Percentiles rank a stretch among this genome's conserved stretches.
Conservation (phyloP, 2,888 invertebrate species). For the Trypoxylon attenuatum region DNA sequence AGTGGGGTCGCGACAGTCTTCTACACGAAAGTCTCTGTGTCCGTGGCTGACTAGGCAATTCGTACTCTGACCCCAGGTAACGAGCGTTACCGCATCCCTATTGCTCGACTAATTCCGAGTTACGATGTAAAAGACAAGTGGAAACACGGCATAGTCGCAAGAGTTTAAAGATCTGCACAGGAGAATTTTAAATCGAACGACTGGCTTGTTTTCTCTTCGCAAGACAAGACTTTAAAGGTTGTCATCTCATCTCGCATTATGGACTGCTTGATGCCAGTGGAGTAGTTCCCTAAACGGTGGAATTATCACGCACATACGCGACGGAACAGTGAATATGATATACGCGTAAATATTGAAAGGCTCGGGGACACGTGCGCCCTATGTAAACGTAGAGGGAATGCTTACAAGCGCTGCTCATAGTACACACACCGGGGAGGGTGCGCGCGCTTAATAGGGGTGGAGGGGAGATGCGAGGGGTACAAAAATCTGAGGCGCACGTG, state of each 20-base stretch:
- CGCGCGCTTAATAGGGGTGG: slow-evolving; percentile 30
- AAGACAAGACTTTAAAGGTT: no score
- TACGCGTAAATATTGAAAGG: slow-evolving; percentile 39
- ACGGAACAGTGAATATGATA: slow-evolving; percentile 5
- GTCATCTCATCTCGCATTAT: no score
- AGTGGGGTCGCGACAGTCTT: slow-evolving; percentile 19
- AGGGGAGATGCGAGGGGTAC: neutral
- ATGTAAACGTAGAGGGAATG: slow-evolving; percentile 36
- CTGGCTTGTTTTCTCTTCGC: no score
- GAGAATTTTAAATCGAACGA: no score
- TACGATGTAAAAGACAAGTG: no score
- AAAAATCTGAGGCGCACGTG: slow-evolving; percentile 44
- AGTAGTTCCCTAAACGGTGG: slow-evolving; percentile 13
- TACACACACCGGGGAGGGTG: slow-evolving; percentile 7
- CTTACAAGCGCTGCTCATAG: slow-evolving; percentile 28
- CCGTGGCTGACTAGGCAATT: slow-evolving; percentile 36
- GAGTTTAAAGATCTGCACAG: no score
- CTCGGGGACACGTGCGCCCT: slow-evolving; percentile 42
- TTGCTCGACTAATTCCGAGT: no score
- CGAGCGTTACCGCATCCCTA: no score
- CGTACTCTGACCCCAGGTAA: slow-evolving; percentile 10
- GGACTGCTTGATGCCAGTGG: no score
- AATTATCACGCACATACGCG: slow-evolving; percentile 25
- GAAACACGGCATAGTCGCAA: no score
- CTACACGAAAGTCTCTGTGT: slow-evolving; percentile 19